Evolutionary conservation across 1,140 invertebrate species (phyloP).

Genomic region (Camponotus pennsylvanicus): DNA sequence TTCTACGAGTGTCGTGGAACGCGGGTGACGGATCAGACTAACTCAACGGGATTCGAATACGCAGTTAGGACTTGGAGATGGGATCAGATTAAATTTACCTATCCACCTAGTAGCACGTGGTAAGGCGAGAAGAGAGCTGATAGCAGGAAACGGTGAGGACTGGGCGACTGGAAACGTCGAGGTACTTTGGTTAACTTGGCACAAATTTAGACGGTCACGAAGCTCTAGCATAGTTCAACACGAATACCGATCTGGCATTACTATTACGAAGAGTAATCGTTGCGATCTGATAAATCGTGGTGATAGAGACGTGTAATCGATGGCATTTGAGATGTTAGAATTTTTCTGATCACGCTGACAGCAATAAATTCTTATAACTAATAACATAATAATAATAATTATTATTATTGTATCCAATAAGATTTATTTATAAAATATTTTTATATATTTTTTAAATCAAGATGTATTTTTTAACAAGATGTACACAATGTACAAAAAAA

Average conservation of each 20-base stretch:
- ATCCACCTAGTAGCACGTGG: slow-evolving; percentile 59
- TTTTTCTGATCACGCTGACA: not conserved
- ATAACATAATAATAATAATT: too few relatives aligned
- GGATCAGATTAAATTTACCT: slow-evolving; percentile 80
- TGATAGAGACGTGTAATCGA: not conserved
- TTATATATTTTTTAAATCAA: not conserved
- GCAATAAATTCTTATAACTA: not conserved
- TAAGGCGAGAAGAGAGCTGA: slow-evolving; percentile 40
- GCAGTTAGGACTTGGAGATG: slow-evolving; percentile 74
- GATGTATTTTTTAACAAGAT: too few relatives aligned
- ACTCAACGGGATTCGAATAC: slow-evolving; percentile 71
- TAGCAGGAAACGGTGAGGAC: slow-evolving; percentile 46
- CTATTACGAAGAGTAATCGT: slow-evolving; percentile 65
- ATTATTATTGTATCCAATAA: not conserved
- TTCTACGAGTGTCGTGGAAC: slow-evolving; percentile 24
- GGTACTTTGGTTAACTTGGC: slow-evolving; percentile 71
- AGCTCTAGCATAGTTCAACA: slow-evolving; percentile 68
- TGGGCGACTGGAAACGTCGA: slow-evolving; percentile 61
- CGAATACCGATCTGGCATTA: slow-evolving; percentile 54
- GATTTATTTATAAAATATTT: too few relatives aligned
- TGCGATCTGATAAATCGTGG: slow-evolving; percentile 26
- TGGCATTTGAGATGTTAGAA: not conserved
- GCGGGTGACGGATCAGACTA: slow-evolving; percentile 45
- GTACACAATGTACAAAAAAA: not conserved
- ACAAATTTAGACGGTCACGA: slow-evolving; percentile 76